These are phyloP conservation scores for Bombus huntii DNA, from an alignment of 1,140 invertebrate genomes.

Conservation along the genomic window DNA sequence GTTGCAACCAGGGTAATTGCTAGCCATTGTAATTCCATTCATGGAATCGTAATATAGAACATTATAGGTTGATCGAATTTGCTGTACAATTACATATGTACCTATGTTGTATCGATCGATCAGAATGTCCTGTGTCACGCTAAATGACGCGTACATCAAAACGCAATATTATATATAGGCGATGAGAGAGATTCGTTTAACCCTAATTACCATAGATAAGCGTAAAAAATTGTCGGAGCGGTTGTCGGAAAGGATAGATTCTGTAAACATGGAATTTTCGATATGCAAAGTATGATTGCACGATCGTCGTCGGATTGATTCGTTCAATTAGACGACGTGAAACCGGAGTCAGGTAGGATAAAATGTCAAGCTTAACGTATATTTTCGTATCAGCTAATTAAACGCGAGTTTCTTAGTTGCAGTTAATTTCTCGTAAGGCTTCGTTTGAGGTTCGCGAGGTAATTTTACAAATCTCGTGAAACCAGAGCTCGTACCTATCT, in stretches of 20 bases:
- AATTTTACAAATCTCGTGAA: constrained; percentile 32
- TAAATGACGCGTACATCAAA: background rate
- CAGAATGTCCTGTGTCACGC: background rate
- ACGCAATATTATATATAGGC: background rate
- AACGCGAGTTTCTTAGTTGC: constrained; percentile 12
- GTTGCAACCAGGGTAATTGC: background rate
- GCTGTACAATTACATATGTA: no score
- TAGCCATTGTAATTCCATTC: background rate
- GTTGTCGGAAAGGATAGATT: background rate
- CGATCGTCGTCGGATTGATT: background rate
- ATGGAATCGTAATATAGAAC: background rate
- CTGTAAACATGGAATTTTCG: background rate
- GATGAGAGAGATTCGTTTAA: background rate
- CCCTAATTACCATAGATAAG: background rate
- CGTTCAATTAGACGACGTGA: background rate
- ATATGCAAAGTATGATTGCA: background rate
- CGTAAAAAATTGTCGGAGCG: background rate
- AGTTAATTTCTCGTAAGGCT: constrained; percentile 48
- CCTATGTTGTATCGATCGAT: background rate
- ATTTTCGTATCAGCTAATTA: constrained; percentile 50
- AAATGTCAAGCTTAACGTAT: background rate
- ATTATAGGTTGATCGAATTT: background rate
- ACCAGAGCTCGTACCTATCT: background rate
- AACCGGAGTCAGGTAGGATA: background rate
- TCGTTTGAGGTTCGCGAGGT: background rate